These are phyloP conservation scores for Ovis aries DNA, from an alignment of 2,113 vertebrate genomes.

Conservation along the genomic window DNA sequence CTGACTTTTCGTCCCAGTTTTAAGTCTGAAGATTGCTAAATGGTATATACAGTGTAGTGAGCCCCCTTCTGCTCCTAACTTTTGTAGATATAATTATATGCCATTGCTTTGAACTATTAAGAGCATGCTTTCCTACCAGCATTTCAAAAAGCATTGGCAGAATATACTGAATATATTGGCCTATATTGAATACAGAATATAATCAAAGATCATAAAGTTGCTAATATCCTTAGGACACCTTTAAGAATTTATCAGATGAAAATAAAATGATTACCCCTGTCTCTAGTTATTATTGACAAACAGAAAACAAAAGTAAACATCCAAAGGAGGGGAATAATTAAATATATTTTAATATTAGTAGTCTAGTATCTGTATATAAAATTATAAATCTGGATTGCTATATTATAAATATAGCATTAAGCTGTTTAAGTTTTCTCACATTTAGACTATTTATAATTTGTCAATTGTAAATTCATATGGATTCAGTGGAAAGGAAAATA, in stretches of 20 bases:
- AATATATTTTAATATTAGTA: not conserved
- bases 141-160: not conserved
- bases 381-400: not conserved
- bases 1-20: not conserved
- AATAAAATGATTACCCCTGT: not conserved
- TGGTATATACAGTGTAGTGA: not conserved
- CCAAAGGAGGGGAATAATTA: not conserved
- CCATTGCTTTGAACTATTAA: not conserved
- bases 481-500: not conserved
- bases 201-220: not conserved
- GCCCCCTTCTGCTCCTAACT: not conserved
- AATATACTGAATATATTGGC: not conserved
- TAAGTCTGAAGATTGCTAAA: not conserved
- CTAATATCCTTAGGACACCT: not conserved
- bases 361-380: not conserved
- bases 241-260: constrained; percentile 11
- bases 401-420: not conserved
- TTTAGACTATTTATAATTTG: not conserved
- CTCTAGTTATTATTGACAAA: not conserved
- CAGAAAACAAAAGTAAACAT: not conserved
- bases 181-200: not conserved
- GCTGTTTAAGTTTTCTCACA: not conserved
- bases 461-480: not conserved
- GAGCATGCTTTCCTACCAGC: not conserved
- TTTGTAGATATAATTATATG: not conserved